Percentiles rank a stretch among this genome's conserved stretches.
These are phyloP conservation scores for Fragum fragum DNA, from an alignment of 2,888 invertebrate genomes.

Conservation along the genomic window DNA sequence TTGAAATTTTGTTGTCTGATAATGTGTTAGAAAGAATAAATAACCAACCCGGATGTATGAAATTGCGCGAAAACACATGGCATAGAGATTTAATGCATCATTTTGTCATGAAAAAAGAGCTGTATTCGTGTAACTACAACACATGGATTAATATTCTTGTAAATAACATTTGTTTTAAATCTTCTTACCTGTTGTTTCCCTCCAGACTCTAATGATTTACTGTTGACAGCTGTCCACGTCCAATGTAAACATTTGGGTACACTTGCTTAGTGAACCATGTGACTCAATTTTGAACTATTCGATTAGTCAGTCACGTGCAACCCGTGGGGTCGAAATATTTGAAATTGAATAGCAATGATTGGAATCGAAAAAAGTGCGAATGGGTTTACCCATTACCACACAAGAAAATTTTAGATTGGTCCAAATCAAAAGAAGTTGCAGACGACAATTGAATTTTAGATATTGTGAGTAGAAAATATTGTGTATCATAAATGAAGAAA, in stretches of 20 bases:
- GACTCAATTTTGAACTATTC: slow-evolving; percentile 2
- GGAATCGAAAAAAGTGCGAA: too few relatives aligned
- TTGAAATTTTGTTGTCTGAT: too few relatives aligned
- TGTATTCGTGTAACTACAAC: neutral
- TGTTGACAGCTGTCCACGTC: slow-evolving; percentile 21
- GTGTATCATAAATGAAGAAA: too few relatives aligned
- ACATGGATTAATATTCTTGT: neutral
- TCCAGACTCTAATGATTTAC: neutral
- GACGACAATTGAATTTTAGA: too few relatives aligned
- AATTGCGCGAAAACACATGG: slow-evolving; percentile 4
- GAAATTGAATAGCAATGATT: too few relatives aligned
- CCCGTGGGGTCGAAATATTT: neutral
- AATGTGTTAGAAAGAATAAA: neutral
- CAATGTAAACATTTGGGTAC: slow-evolving; percentile 4
- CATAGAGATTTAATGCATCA: neutral
- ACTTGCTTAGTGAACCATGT: slow-evolving; percentile 19
- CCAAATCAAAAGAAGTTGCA: neutral
- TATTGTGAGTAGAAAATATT: too few relatives aligned
- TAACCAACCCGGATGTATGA: slow-evolving; percentile 9
- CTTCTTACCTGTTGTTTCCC: neutral
- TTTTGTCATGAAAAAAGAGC: neutral
- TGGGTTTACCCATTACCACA: neutral
- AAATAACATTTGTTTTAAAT: neutral
- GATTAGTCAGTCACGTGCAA: neutral
- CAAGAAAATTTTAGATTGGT: neutral